Evolutionary conservation across 2,888 invertebrate species (phyloP).

Genomic region (Diarsia brunnea): DNA sequence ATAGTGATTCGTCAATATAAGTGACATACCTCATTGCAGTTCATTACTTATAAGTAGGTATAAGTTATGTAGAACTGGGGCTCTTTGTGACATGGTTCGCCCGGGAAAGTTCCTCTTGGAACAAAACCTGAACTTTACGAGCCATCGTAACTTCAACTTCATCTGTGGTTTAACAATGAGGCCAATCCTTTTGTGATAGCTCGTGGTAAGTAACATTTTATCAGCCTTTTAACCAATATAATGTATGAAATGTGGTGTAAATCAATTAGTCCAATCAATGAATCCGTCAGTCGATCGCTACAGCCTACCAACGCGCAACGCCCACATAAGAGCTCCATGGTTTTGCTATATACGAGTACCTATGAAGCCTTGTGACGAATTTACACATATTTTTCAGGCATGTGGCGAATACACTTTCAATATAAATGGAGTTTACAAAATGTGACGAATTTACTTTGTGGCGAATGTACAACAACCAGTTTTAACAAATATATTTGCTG

Average conservation of each 20-base stretch:
- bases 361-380: no score
- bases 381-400: no score
- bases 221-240: not conserved
- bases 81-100: not conserved
- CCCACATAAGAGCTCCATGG: not conserved
- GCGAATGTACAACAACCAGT: no score
- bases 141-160: slow-evolving; percentile 5
- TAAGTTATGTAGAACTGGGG: not conserved
- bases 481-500: not conserved
- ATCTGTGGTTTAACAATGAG: not conserved
- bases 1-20: not conserved
- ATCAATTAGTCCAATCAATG: not conserved
- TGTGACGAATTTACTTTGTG: no score
- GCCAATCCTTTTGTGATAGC: no score
- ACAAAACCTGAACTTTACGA: not conserved
- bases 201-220: not conserved
- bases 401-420: no score
- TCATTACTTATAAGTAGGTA: not conserved
- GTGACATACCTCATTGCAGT: not conserved
- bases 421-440: no score
- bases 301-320: no score
- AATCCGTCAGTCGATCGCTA: not conserved
- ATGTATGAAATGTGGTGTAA: not conserved
- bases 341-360: no score
- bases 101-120: not conserved